Base-by-base conservation (phyloP, 2,888 invertebrate species). In the Drosophila phalerata region DNA sequence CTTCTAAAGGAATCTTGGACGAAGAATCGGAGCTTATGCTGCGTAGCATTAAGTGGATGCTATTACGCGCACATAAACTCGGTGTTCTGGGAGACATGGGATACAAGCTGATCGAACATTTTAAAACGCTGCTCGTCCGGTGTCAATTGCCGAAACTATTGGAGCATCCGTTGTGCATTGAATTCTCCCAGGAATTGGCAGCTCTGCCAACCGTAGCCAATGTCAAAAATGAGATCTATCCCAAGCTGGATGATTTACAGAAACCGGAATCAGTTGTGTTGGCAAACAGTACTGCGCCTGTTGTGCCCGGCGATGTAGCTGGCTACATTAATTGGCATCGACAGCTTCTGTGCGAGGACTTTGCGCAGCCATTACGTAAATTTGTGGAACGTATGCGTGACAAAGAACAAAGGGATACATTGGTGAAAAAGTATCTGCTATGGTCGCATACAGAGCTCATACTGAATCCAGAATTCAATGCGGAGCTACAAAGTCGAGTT, bases 261-360 rank as follows among this genome's bases (percentile, higher is more conserved):
- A 22, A 77, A 90, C 1, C 77, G 74, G 17, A 60, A 77, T 3
- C 73, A 82, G n/a, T 69, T 94, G 85, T 79, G 95, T 19, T 92
- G 94, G 15, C 93, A 94, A 0, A 95, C 95, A 85, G 94, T 95
- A 58, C 91, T 94, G 0, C 91, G 94, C 45, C 37, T 6, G 2
- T 57, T 1, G 15, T 2, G 9, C 19, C 40, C 1, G 43, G 22
- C 10, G 47, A 72, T 30, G 69, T 71, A 0, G 32, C 75, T 0
- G 95, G 97, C 84, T 98, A 98, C 89, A 92, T 98, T 25, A 96
- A 96, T 80, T 93, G 95, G n/a, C 97, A 97, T 79, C 97, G 96
- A 87, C 94, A 96, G 38, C 93, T 97, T 37, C 90, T 97, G 52
- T 93, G 96, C 34, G 97, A 97, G 93, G 97, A 98, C 91, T 97